Conservation (phyloP, 2,113 vertebrate species). For the Lamprotornis superbus region DNA sequence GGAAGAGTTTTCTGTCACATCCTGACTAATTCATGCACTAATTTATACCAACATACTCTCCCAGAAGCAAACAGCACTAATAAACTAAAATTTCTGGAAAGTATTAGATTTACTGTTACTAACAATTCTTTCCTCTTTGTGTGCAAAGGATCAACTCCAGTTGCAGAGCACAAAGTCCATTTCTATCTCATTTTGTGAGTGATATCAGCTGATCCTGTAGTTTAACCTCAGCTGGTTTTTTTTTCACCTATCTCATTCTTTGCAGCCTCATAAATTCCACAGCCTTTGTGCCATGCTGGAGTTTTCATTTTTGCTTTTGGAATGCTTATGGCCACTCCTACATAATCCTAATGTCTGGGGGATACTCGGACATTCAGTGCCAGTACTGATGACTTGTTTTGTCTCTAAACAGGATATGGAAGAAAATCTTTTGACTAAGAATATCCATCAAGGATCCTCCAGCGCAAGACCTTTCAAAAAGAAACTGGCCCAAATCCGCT, state of each 20-base stretch:
- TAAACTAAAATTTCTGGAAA: neutral
- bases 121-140: neutral
- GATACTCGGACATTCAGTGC: neutral
- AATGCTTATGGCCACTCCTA: neutral
- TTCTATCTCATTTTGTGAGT: neutral
- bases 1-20: neutral
- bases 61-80: neutral
- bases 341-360: neutral
- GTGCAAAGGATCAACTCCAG: neutral
- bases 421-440: conserved; percentile 56
- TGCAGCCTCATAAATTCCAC: neutral
- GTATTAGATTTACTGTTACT: neutral
- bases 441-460: neutral
- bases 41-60: neutral
- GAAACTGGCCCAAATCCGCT: neutral
- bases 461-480: neutral
- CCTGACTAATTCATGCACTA: neutral
- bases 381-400: neutral
- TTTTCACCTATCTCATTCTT: neutral
- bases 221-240: neutral
- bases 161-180: neutral
- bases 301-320: neutral
- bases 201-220: neutral
- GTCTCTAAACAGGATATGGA: conserved; percentile 6
- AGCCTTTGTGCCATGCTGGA: neutral